Base-by-base conservation (phyloP, 2,797 vertebrate genomes). In the Urosaurus nigricauda region DNA sequence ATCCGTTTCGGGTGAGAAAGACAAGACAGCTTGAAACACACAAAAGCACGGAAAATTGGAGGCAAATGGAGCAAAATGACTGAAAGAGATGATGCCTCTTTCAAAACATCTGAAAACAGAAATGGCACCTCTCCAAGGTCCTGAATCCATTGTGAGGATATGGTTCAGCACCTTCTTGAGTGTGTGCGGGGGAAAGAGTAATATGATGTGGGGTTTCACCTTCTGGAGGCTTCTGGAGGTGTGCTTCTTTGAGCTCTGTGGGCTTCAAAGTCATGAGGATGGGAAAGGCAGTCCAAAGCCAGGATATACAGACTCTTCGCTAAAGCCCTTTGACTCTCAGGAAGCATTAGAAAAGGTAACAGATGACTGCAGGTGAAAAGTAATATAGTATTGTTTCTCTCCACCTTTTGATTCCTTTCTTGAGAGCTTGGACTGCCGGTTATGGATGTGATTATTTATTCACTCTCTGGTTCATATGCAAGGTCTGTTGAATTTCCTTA, bases 361-460 rank as follows among this genome's bases (percentile, higher is more conserved):
- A 81, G 90, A 32, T 24, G 43, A 88, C 86, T 83, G 53, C 53
- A 89, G 84, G 74, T 47, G 81, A 74, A 90, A 83, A 91, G 90
- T 88, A 84, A 2, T 14, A 47, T 47, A 83, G 85, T n/a, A 56
- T 5, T 56, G 87, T 6, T 93, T 94, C 79, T 73, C 83, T 87
- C 77, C 77, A 90, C 87, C 88, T 87, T 79, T 87, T 89, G 43
- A 71, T 53, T 89, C 90, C 11, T 84, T 84, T 87, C 82, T 89
- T 84, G 89, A 82, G 90, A 82, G 84, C 89, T 65, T 91, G 91
- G 88, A 83, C 58, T 90, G 87, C 91, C 7, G 92, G 85, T 95
- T 92, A 96, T 95, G 91, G 94, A 96, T 95, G 94, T 93, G 88
- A 90, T 92, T 94, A 95, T 96, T 95, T 95, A 95, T 96, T 94